Evolutionary conservation across 1,140 invertebrate species (phyloP).

Genomic region (Panagrolaimus sp.): DNA sequence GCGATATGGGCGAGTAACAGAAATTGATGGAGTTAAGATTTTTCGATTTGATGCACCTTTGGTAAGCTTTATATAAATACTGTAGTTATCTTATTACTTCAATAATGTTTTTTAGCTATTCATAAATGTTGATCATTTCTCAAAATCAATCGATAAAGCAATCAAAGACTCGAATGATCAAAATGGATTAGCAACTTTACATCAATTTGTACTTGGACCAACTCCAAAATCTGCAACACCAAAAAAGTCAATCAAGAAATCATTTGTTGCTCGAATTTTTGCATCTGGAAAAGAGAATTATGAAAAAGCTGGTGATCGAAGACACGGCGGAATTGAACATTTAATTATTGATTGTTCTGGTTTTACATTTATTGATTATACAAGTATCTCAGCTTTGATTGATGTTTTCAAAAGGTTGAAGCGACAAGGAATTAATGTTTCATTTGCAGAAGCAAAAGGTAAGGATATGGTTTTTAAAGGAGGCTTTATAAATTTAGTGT

Average conservation of each 20-base stretch:
- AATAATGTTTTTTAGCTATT: slow-evolving; percentile 32
- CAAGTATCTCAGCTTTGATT: slow-evolving; percentile 37
- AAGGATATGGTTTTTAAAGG: neutral
- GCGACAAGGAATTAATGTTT: slow-evolving; percentile 38
- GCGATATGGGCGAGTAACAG: slow-evolving; percentile 32
- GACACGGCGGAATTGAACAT: slow-evolving; percentile 27
- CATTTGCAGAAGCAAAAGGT: slow-evolving; percentile 56
- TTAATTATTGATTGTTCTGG: slow-evolving; percentile 49
- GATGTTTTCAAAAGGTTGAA: slow-evolving; percentile 45
- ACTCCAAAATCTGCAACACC: slow-evolving; percentile 11
- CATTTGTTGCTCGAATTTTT: slow-evolving; percentile 13
- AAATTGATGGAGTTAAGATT: slow-evolving; percentile 30
- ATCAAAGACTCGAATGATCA: slow-evolving; percentile 9
- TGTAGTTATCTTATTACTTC: neutral
- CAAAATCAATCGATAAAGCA: slow-evolving; percentile 35
- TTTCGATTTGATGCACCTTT: slow-evolving; percentile 47
- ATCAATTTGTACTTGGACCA: neutral
- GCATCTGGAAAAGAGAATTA: slow-evolving; percentile 9
- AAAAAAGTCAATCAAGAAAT: slow-evolving; percentile 5
- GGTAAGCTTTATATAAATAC: slow-evolving; percentile 16
- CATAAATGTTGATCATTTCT: slow-evolving; percentile 48
- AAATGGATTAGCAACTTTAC: neutral
- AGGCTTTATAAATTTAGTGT: neutral
- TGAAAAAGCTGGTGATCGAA: neutral
- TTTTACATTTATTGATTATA: slow-evolving; percentile 52